phyloP scores from a whole-genome alignment of 2,797 vertebrate genomes.

The Enteromius fasciolatus region DNA sequence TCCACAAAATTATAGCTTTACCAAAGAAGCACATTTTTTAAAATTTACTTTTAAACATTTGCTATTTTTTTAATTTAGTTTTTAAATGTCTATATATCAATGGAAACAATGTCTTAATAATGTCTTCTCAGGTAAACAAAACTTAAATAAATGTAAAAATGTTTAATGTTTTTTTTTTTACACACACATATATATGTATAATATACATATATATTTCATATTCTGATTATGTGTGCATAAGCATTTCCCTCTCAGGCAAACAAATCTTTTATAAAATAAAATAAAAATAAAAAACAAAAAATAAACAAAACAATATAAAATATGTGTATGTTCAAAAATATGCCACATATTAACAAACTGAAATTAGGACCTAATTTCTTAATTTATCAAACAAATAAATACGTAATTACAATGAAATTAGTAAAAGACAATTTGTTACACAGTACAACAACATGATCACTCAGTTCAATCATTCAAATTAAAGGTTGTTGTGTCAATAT shows the following conservation, averaged over 20 bases:
- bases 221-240: neutral
- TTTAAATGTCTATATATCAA: neutral
- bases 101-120: neutral
- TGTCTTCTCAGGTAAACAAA: neutral
- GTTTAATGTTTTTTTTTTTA: no score
- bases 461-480: neutral
- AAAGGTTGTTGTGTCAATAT: constrained; percentile 15
- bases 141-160: neutral
- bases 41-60: neutral
- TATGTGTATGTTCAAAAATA: neutral
- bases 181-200: no score
- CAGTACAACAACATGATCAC: neutral
- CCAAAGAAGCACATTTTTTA: neutral
- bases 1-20: neutral
- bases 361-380: neutral
- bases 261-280: neutral
- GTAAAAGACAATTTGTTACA: neutral
- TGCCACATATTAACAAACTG: neutral
- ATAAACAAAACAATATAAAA: neutral
- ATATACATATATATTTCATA: neutral
- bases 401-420: neutral
- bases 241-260: neutral
- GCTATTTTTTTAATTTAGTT: neutral
- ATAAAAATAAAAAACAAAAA: neutral
- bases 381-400: neutral